Evolutionary conservation across 2,113 vertebrate genomes (phyloP).

Genomic region (Conger conger): DNA sequence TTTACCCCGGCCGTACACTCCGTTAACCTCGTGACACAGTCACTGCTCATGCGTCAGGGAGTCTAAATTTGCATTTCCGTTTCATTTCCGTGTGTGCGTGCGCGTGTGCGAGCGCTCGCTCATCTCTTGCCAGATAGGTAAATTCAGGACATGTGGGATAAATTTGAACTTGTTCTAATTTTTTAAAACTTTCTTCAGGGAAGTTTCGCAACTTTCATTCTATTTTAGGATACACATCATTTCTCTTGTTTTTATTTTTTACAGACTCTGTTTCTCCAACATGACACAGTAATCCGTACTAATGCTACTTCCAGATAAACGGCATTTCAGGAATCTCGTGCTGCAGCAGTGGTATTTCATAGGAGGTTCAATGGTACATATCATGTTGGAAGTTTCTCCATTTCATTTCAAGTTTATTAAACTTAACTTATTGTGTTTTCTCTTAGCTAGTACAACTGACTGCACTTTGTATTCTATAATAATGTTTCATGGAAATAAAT

Average conservation of each 20-base stretch:
- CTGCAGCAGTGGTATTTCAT: background rate
- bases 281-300: background rate
- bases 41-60: background rate
- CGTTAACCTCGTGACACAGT: background rate
- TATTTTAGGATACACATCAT: background rate
- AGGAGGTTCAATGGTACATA: background rate
- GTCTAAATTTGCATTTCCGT: background rate
- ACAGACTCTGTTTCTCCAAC: background rate
- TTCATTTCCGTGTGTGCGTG: background rate
- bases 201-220: background rate
- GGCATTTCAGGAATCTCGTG: background rate
- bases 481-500: background rate
- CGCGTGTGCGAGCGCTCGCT: background rate
- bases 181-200: background rate
- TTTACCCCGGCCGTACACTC: background rate
- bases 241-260: background rate
- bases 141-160: background rate
- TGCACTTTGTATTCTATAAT: background rate
- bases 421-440: slow-evolving; percentile 21
- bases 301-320: background rate
- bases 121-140: background rate
- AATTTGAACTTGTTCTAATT: background rate
- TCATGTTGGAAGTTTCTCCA: background rate
- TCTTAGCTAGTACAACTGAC: background rate
- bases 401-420: background rate